Conservation (phyloP, 35 echinoderm and acorn worm species). For the Chiridota heheva region DNA sequence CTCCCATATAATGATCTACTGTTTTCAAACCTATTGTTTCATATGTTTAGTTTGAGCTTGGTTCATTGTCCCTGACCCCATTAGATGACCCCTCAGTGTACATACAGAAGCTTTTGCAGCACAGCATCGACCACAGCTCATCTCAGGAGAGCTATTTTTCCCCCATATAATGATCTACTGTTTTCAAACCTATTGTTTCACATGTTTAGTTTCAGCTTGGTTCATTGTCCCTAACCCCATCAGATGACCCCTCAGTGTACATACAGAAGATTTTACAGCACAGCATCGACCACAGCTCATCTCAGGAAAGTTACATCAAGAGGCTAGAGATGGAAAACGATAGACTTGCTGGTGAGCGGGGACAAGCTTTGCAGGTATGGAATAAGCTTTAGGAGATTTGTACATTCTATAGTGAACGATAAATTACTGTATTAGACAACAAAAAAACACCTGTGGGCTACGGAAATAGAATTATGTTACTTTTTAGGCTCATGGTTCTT, state of each 20-base stretch:
- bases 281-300: conserved; percentile 20
- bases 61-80: background rate
- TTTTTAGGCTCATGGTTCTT: too few relatives aligned
- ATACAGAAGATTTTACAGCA: conserved; percentile 1
- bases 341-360: conserved; percentile 24
- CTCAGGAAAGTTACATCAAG: background rate
- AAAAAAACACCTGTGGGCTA: too few relatives aligned
- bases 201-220: conserved; percentile 34
- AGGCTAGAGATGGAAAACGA: conserved; percentile 23
- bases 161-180: too few relatives aligned
- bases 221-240: background rate
- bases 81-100: conserved; percentile 17
- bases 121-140: conserved; percentile 27
- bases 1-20: too few relatives aligned
- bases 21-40: too few relatives aligned
- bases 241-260: conserved; percentile 18
- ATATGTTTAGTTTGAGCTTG: conserved; percentile 27
- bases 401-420: too few relatives aligned
- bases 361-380: conserved; percentile 35
- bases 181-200: too few relatives aligned
- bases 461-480: too few relatives aligned
- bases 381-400: too few relatives aligned
- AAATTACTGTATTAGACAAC: too few relatives aligned
- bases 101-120: background rate
- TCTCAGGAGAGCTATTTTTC: background rate